phyloP scores from a whole-genome alignment of 2,113 vertebrate species.

The Apodemus speciosus region DNA sequence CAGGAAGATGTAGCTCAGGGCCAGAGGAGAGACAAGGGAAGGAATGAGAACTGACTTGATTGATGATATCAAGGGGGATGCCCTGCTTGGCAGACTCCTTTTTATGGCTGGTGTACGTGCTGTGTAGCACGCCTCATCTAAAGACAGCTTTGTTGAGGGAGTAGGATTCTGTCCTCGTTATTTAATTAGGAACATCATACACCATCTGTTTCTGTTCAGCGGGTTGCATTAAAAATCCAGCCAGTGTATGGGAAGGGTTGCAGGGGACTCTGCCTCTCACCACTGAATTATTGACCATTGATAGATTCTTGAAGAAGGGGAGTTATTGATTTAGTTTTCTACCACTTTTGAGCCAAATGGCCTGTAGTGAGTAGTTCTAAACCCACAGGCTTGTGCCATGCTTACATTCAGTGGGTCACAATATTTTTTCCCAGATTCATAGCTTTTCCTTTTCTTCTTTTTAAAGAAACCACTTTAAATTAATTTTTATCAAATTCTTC shows the following conservation, averaged over 20 bases:
- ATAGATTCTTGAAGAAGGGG: neutral
- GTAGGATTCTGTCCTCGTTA: neutral
- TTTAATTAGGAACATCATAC: slow-evolving; percentile 24
- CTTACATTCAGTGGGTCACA: neutral
- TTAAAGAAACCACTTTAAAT: too few relatives aligned
- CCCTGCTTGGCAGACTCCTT: neutral
- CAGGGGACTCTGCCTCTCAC: neutral
- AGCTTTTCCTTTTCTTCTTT: too few relatives aligned
- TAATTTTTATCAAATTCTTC: neutral
- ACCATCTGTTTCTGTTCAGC: slow-evolving; percentile 66
- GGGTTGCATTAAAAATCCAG: slow-evolving; percentile 31
- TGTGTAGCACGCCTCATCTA: neutral
- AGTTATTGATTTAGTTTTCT: neutral
- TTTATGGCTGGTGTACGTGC: slow-evolving; percentile 6
- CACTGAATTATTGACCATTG: neutral
- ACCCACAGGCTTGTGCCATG: neutral
- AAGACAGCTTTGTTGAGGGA: slow-evolving; percentile 47
- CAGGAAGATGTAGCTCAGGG: neutral
- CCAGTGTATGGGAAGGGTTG: neutral
- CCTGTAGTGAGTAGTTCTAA: neutral
- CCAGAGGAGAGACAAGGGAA: neutral
- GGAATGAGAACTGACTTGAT: neutral
- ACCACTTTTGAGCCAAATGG: neutral
- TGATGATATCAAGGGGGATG: neutral
- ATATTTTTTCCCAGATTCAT: too few relatives aligned